Base-by-base conservation (phyloP, 2,797 vertebrate species). In the Sparus aurata region DNA sequence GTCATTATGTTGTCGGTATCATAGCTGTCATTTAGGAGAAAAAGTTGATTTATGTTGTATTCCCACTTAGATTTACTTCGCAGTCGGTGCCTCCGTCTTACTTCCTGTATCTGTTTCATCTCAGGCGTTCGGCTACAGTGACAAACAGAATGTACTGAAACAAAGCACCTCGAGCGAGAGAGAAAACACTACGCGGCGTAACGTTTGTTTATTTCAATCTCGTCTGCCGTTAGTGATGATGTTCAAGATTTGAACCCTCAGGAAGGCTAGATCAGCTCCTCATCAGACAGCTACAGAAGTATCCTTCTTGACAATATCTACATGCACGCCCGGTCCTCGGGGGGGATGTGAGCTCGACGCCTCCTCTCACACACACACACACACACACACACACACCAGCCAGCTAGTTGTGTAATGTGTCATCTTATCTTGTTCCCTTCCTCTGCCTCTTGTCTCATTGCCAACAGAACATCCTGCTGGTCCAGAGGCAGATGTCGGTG, bases 401-500 rank as follows among this genome's bases (percentile, higher is more conserved):
- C 30, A 30, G 49, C 6, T n/a, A 18, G 38, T 47, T 49, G 54
- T 53, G 47, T 23, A 16, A 15, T 61, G 20, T 17, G 34, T 69
- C 54, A 43, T 50, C 54, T 63, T 45, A 54, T 49, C 38, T 58
- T 27, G 47, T 22, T 30, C 72, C 53, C 55, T 15, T 10, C 58
- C 53, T 69, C 61, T 43, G 38, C 9, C 15, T 27, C 0, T 52
- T 1, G 68, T 83, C 50, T 86, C 41, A 66, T 74, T 87, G 87
- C 86, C 49, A 6, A 60, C 94, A 99, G 98, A 97, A 97, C 92
- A 97, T 99, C 91, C 95, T 99, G 80, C 95, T 99, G 92, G 96
- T 96, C 10, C 98, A 99, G 94, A 96, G 97, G 89, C 97, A 98
- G 94, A 95, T 99, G 91, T 94, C 93, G 0, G 97, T 98, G 92